Evolutionary conservation across 2,888 invertebrate species (phyloP).

Genomic region (Notodonta ziczac): DNA sequence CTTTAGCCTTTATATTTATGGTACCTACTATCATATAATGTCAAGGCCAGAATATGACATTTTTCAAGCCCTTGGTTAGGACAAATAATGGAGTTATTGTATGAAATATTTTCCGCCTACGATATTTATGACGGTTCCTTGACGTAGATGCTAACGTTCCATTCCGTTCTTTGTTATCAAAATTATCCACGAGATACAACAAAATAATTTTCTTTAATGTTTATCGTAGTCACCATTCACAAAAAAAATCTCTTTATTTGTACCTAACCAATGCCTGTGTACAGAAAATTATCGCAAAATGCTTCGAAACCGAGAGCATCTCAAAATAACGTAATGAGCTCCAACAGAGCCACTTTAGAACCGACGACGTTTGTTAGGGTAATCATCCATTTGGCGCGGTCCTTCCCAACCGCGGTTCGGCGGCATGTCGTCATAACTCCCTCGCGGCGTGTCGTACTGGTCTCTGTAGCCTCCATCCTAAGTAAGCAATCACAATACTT

Average conservation of each 20-base stretch:
- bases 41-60: slow-evolving; percentile 20
- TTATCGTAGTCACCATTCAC: neutral
- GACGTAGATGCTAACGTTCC: neutral
- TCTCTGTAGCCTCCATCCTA: slow-evolving; percentile 84
- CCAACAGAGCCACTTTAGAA: slow-evolving; percentile 69
- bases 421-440: slow-evolving; percentile 78
- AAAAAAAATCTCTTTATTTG: slow-evolving; percentile 27
- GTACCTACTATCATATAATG: slow-evolving; percentile 29
- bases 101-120: neutral
- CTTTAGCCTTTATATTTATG: slow-evolving; percentile 15
- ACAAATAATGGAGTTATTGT: slow-evolving; percentile 34
- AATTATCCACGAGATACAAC: neutral
- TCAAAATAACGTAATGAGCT: slow-evolving; percentile 25
- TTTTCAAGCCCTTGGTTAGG: slow-evolving; percentile 36
- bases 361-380: slow-evolving; percentile 87
- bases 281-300: slow-evolving; percentile 22
- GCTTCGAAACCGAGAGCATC: slow-evolving; percentile 24
- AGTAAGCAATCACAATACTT: slow-evolving; percentile 80
- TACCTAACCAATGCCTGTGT: slow-evolving; percentile 40
- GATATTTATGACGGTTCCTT: neutral
- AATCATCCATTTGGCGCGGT: slow-evolving; percentile 85
- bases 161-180: neutral
- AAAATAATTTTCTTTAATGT: neutral
- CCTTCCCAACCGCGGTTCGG: slow-evolving; percentile 84
- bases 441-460: slow-evolving; percentile 79